These are phyloP conservation scores for Hormaphis cornu DNA, from an alignment of 1,140 invertebrate species.

Conservation along the genomic window DNA sequence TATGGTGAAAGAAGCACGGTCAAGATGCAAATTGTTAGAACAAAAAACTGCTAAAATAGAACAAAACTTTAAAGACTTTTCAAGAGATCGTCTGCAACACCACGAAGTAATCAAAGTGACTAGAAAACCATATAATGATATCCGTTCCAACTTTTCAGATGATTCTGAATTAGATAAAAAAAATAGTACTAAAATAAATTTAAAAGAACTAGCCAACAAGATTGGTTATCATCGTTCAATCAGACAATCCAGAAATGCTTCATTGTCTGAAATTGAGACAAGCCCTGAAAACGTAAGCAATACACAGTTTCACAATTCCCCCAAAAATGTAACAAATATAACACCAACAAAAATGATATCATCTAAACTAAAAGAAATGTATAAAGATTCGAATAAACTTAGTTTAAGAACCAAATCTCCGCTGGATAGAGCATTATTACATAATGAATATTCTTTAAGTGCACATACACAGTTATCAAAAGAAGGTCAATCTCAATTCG, in stretches of 20 bases:
- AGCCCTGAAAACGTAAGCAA: not conserved
- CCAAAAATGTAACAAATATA: not conserved
- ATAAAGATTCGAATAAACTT: not conserved
- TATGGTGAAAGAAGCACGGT: not conserved
- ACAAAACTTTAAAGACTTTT: not conserved
- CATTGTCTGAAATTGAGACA: not conserved
- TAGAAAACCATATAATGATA: not conserved
- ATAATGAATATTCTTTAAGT: not conserved
- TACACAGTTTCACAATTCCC: not conserved
- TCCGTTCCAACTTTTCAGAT: not conserved
- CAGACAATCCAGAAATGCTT: not conserved
- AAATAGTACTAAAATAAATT: not conserved
- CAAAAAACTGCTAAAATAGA: not conserved
- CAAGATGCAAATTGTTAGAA: not conserved
- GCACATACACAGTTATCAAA: not conserved
- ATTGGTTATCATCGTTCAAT: slow-evolving; percentile 21
- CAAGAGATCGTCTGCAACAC: not conserved
- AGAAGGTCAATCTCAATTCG: not conserved
- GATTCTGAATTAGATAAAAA: not conserved
- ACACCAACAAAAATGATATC: not conserved
- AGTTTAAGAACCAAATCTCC: not conserved
- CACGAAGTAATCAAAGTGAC: not conserved
- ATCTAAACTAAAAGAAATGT: not conserved
- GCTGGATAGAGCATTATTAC: not conserved
- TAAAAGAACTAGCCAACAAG: slow-evolving; percentile 9